These are phyloP conservation scores for Malurus elegans DNA, from an alignment of 2,113 vertebrate genomes.

Conservation along the genomic window DNA sequence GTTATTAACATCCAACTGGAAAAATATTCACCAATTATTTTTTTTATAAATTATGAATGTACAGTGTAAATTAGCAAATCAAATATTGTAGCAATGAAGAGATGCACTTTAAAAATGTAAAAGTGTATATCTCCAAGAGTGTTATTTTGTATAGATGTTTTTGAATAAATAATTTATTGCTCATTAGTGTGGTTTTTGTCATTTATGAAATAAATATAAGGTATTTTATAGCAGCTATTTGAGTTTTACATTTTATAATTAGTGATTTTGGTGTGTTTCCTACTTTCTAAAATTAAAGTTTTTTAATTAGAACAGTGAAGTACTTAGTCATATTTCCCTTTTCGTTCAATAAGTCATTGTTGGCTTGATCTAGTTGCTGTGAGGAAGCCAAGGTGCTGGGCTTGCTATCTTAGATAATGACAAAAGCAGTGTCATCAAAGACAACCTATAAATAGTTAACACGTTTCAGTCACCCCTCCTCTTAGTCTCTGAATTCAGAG, in stretches of 20 bases:
- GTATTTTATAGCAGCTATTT: not conserved
- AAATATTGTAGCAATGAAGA: constrained; percentile 54
- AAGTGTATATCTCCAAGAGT: constrained; percentile 59
- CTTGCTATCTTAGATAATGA: not conserved
- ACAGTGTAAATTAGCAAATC: constrained; percentile 66
- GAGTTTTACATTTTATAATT: not conserved
- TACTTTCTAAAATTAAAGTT: not conserved
- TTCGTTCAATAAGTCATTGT: not conserved
- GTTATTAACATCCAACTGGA: not conserved
- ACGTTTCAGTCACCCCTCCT: not conserved
- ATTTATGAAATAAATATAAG: constrained; percentile 20
- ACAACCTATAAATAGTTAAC: not conserved
- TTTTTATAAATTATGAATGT: constrained; percentile 60
- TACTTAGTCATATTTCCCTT: not conserved
- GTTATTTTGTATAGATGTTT: constrained; percentile 69
- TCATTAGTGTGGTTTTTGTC: not conserved
- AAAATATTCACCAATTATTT: constrained; percentile 38
- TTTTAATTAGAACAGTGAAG: not conserved
- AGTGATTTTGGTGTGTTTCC: not conserved
- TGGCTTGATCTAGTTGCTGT: not conserved
- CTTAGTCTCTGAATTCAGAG: not conserved
- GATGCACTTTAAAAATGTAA: constrained; percentile 57
- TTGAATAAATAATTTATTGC: constrained; percentile 62
- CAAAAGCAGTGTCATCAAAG: not conserved
- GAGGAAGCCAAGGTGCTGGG: not conserved